phyloP scores from a whole-genome alignment of 2,797 vertebrate species.

The Notamacropus eugenii region DNA sequence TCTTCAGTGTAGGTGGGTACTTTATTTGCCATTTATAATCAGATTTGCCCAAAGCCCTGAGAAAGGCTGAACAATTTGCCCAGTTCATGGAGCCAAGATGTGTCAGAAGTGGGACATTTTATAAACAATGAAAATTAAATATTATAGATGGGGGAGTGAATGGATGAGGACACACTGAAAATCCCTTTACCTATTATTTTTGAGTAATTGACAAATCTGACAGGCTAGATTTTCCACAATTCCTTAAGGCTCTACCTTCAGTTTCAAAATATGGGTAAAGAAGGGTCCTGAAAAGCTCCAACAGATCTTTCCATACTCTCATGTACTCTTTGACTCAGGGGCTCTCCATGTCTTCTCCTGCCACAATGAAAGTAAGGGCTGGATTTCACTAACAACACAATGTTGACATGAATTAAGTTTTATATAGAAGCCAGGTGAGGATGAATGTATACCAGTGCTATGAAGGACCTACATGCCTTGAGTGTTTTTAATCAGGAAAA shows the following conservation, averaged over 20 bases:
- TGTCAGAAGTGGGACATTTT: not conserved
- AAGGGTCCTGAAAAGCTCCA: conserved; percentile 55
- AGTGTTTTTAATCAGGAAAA: conserved; percentile 35
- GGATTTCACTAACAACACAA: conserved; percentile 63
- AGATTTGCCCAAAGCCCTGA: not conserved
- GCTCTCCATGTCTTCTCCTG: conserved; percentile 28
- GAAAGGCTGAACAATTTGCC: not conserved
- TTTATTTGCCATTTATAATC: not conserved
- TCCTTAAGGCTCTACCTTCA: conserved; percentile 78
- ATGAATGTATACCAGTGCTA: conserved; percentile 30
- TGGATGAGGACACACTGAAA: conserved; percentile 60
- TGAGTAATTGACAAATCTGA: conserved; percentile 80
- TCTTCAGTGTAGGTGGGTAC: not conserved
- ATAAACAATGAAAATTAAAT: not conserved
- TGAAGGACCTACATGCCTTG: not conserved
- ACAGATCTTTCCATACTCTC: conserved; percentile 38
- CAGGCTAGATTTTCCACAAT: conserved; percentile 82
- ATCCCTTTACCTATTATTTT: conserved; percentile 64
- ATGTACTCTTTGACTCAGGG: conserved; percentile 30
- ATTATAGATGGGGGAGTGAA: conserved; percentile 52
- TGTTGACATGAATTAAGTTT: conserved; percentile 19
- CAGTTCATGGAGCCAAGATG: not conserved
- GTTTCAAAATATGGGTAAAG: conserved; percentile 81
- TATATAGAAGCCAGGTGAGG: not conserved
- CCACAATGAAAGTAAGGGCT: conserved; percentile 56